Base-by-base conservation (phyloP, 2,888 invertebrate species). In the Nipponacmea schrenckii region DNA sequence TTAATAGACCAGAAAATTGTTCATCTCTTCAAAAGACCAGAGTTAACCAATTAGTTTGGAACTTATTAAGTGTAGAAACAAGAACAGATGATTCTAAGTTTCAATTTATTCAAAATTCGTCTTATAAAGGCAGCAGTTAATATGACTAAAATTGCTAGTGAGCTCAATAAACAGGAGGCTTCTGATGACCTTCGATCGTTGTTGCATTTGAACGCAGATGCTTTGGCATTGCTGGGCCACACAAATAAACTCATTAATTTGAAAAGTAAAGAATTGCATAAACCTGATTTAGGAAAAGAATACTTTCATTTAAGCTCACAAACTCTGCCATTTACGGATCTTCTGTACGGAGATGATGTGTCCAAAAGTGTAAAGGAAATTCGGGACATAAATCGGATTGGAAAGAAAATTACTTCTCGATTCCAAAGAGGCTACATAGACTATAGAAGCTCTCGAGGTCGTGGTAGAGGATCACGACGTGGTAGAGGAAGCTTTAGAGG, bases 61-160 rank as follows among this genome's bases (percentile, higher is more conserved):
- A n/a, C n/a, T n/a, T n/a, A n/a, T n/a, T n/a, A n/a, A n/a, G n/a
- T n/a, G n/a, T n/a, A n/a, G n/a, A n/a, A n/a, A n/a, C n/a, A n/a
- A 62, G 26, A 15, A 62, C 65, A 4, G 15, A 50, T 15, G 67
- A 45, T 39, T 24, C 10, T 20, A 24, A 20, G 14, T 26, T 70
- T 5, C 62, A 70, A 39, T n/a, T 44, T 20, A 62, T 46, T 7
- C 46, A 69, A 45, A 39, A 62, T 4, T 44, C n/a, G 39, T 66
- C 24, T 70, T 24, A 26, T 70, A 8, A 70, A 70, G 12, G 62
- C 66, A 46, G 44, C 62, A 1, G 45, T 24, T 31, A 46, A 20
- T 17, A 15, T 70, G 45, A 62, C 62, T 8, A 67, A 70, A 24
- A 8, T 67, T 20, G 10, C 62, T 15, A 26, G 39, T 5, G 5